Base-by-base conservation (phyloP, 30 jellyfish, hydroid and myxozoan genomes). In the Aurelia aurita complex sp. Pacific region DNA sequence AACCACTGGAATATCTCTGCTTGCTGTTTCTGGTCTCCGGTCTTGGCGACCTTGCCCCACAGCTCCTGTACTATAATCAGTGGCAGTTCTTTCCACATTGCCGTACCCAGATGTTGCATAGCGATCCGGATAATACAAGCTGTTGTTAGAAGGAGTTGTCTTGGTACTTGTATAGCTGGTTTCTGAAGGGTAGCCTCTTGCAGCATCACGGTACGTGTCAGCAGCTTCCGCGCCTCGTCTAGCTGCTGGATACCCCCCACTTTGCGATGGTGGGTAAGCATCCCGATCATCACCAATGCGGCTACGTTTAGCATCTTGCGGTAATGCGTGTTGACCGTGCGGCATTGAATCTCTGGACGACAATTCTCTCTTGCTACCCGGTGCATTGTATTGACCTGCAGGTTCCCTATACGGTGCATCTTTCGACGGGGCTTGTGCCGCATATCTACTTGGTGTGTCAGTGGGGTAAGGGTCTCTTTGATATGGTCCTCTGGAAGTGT, bases 291-390 rank as follows among this genome's bases (percentile, higher is more conserved):
- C 93, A n/a, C 68, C 5, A 1, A 69, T 73, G 59, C 93, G 79
- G 53, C 87, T 73, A 16, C 93, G 87, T 64, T 84, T 84, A 13
- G 93, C 33, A 10, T 69, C 93, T n/a, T 35, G 65, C 11, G 75
- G 17, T 10, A 67, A 57, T 9, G 42, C 73, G 2, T 84, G 80
- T 81, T 42, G 64, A 18, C 53, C 63, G 36, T 52, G 67, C 19
- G 62, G 64, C 40, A 60, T 1, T 38, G 64, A 11, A 62, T 73
- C 73, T 66, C 51, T 67, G 46, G 81, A 34, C 15, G 93, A 64
- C 46, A 42, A 63, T 1, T 84, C 93, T 74, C 93, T 84, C 53
- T 84, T 84, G 55, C 79, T 42, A 55, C 87, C 93, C 0, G 83
- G 79, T 0, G 91, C 62, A 40, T 2, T 12, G 80, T 82, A 70